Base-by-base conservation (phyloP, 1,140 invertebrate genomes). In the Stegodyphus dumicola region DNA sequence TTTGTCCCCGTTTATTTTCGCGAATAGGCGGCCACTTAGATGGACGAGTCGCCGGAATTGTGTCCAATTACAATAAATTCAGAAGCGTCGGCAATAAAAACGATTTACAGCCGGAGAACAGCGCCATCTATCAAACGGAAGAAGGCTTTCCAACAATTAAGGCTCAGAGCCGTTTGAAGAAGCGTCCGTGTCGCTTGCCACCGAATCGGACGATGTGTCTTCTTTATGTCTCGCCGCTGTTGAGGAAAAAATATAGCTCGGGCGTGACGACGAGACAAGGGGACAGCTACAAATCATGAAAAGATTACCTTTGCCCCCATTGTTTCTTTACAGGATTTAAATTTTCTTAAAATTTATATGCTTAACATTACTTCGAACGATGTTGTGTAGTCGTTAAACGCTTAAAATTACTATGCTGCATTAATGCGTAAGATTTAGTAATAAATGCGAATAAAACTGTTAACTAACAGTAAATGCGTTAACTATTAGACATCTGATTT, bases 41-140 rank as follows among this genome's bases (percentile, higher is more conserved):
- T 80, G 77, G 77, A 80, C 77, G 70, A 74, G 79, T 74, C 79
- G 79, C 79, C 79, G 81, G 81, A 76, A 84, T 84, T 76, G 81
- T 66, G 81, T 69, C 81, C 81, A 85, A 85, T 85, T 85, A 85
- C 81, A 85, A 85, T 85, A 85, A 85, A 85, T 85, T 77, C 81
- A 69, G 81, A 85, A 77, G 73, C 81, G 74, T 66, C 73, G 73
- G 81, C 74, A 67, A 85, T 85, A 85, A 85, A 85, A 77, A 77
- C 81, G 81, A 85, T 85, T 85, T 85, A 85, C 81, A 70, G 81
- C 81, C 73, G 56, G 73, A 56, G 80, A 56, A 66, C 17, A 53
- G 73, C 56, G 73, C 64, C 73, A 74, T 85, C 74, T 74, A 60
- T 85, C 81, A 83, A 70, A 15, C 7, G 77, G 77, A 70, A 52